Conservation (phyloP, 2,113 vertebrate genomes). For the Terrapene triunguis region DNA sequence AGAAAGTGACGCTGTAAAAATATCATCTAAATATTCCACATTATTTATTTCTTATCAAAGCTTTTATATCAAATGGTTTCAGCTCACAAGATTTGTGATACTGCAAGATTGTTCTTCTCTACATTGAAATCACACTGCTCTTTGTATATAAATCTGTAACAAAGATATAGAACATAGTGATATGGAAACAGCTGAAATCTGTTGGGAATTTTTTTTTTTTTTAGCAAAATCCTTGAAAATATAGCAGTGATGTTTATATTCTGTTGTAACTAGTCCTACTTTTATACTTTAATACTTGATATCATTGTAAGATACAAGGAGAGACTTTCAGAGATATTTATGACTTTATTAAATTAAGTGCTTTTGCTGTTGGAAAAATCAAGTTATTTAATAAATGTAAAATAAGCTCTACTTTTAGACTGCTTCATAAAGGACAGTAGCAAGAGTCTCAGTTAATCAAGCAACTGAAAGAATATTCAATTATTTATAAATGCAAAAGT, state of each 20-base stretch:
- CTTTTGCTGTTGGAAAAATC: not conserved
- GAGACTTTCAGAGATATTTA: not conserved
- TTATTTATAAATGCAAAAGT: not conserved
- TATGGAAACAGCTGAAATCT: not conserved
- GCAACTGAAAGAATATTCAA: not conserved
- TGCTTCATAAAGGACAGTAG: not conserved
- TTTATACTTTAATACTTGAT: not conserved
- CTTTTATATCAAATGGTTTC: conserved; percentile 30
- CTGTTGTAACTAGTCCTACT: not conserved
- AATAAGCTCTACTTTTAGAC: not conserved
- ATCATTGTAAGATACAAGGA: not conserved
- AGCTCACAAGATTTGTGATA: conserved; percentile 29
- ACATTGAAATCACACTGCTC: conserved; percentile 8
- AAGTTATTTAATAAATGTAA: not conserved
- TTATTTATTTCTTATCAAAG: conserved; percentile 54
- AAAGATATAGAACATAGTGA: not conserved
- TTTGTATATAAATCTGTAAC: not conserved
- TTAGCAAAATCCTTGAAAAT: conserved; percentile 1
- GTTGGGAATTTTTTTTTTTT: not conserved
- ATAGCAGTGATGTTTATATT: not conserved
- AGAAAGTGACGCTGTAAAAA: conserved; percentile 58
- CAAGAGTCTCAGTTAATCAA: not conserved
- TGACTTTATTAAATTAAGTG: not conserved
- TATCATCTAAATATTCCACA: conserved; percentile 37
- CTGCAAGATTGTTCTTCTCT: not conserved